Percentiles rank a stretch among this genome's conserved stretches.
These are phyloP conservation scores for Eurystomus glaucurus DNA, from an alignment of 2,797 vertebrate species.

Conservation along the genomic window DNA sequence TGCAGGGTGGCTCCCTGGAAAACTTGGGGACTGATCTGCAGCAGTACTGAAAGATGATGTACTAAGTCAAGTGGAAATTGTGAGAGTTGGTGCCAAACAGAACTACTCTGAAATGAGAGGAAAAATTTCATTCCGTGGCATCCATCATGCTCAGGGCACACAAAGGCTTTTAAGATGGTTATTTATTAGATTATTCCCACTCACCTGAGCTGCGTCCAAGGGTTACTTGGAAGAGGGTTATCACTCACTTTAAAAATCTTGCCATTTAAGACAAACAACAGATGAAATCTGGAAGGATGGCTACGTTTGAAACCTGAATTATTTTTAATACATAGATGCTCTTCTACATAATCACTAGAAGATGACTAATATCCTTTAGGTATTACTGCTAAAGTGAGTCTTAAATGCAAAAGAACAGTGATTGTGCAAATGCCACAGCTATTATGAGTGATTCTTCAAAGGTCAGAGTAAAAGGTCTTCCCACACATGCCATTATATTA, in stretches of 20 bases:
- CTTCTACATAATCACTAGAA: slow-evolving; percentile 29
- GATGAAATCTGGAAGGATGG: neutral
- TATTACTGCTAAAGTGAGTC: slow-evolving; percentile 39
- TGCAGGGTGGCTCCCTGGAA: neutral
- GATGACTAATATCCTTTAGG: slow-evolving; percentile 62
- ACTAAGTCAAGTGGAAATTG: neutral
- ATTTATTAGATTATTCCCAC: neutral
- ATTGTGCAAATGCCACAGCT: slow-evolving; percentile 47
- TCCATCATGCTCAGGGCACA: neutral
- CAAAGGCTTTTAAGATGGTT: neutral
- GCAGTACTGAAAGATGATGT: neutral
- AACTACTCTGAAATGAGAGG: neutral
- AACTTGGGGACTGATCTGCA: neutral
- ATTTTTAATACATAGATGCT: neutral
- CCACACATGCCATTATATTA: slow-evolving; percentile 13
- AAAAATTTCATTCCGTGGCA: neutral
- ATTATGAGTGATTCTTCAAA: slow-evolving; percentile 56
- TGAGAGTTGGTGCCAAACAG: neutral
- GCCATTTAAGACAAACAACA: neutral
- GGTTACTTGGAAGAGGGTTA: neutral
- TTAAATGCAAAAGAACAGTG: slow-evolving; percentile 51
- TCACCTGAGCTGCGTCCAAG: neutral
- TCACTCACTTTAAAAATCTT: neutral
- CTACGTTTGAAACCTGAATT: slow-evolving; percentile 19
- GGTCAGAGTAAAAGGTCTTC: slow-evolving; percentile 39